Percentiles rank a stretch among this genome's conserved stretches.
Conservation (phyloP, 2,888 invertebrate species). For the Callosobruchus maculatus region DNA sequence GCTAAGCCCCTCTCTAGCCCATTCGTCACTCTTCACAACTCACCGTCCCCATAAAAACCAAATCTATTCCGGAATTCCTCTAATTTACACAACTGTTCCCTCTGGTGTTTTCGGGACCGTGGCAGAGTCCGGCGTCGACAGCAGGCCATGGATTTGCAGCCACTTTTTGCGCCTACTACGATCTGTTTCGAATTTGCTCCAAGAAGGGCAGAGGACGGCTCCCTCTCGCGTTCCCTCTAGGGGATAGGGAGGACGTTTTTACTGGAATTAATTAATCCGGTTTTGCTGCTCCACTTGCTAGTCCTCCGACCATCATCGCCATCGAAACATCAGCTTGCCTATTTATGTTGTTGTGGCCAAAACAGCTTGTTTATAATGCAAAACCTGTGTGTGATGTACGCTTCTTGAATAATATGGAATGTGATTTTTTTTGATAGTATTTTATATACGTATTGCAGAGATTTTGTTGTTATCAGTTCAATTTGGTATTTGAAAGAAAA, state of each 20-base stretch:
- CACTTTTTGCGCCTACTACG: not conserved
- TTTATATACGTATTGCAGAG: no score
- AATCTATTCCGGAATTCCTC: not conserved
- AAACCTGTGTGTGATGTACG: no score
- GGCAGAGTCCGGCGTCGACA: not conserved
- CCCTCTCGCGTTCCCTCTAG: not conserved
- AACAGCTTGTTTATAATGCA: no score
- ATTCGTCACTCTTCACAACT: not conserved
- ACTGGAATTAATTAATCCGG: not conserved
- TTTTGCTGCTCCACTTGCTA: not conserved
- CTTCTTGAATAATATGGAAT: no score
- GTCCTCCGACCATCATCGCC: not conserved
- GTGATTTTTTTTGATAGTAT: no score
- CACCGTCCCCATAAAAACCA: not conserved
- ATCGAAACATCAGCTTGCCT: no score
- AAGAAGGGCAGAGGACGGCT: not conserved
- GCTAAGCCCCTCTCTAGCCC: not conserved
- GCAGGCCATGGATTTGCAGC: not conserved
- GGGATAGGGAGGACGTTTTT: not conserved
- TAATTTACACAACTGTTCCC: not conserved
- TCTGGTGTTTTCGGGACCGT: not conserved
- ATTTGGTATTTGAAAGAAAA: no score
- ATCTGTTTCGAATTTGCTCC: not conserved
- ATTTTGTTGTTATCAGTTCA: no score
- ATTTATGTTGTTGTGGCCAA: no score